phyloP scores from a whole-genome alignment of 2,888 invertebrate species.

The Celastrina argiolus region DNA sequence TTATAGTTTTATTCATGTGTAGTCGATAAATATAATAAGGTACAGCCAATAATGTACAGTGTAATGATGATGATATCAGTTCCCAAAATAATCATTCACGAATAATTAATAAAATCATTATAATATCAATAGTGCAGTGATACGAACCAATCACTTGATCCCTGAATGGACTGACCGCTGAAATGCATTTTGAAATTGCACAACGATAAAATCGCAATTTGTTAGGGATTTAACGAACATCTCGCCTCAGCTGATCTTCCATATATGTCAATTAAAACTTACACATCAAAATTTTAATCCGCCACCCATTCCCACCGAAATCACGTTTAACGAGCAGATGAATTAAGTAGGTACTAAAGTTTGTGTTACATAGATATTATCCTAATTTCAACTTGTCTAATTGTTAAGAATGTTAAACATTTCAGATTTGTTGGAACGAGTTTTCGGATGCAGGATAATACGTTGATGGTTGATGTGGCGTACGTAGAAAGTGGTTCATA shows the following conservation, averaged over 20 bases:
- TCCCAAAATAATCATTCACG: background rate
- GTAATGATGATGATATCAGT: background rate
- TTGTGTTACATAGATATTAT: slow-evolving; percentile 24
- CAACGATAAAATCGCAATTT: slow-evolving; percentile 10
- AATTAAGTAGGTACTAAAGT: slow-evolving; percentile 1
- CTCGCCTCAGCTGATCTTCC: background rate
- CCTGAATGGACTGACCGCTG: slow-evolving; percentile 6
- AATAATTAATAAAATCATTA: slow-evolving; percentile 11
- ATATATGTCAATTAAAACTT: slow-evolving; percentile 8
- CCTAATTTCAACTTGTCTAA: slow-evolving; percentile 21
- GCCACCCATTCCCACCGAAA: background rate
- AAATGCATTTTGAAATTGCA: slow-evolving; percentile 14
- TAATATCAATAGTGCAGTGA: background rate
- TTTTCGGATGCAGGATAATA: background rate
- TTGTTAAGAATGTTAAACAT: slow-evolving; percentile 19
- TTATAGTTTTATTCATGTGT: too few species aligned
- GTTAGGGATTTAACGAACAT: slow-evolving; percentile 4
- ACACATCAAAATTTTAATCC: background rate
- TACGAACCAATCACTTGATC: slow-evolving; percentile 11
- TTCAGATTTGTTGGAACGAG: background rate
- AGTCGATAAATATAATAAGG: too few species aligned
- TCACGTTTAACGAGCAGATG: background rate
- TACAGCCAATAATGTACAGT: too few species aligned
- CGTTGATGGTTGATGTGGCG: background rate
- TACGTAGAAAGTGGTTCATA: too few species aligned